Conservation (phyloP, 2,113 vertebrate species). For the Amia ocellicauda region DNA sequence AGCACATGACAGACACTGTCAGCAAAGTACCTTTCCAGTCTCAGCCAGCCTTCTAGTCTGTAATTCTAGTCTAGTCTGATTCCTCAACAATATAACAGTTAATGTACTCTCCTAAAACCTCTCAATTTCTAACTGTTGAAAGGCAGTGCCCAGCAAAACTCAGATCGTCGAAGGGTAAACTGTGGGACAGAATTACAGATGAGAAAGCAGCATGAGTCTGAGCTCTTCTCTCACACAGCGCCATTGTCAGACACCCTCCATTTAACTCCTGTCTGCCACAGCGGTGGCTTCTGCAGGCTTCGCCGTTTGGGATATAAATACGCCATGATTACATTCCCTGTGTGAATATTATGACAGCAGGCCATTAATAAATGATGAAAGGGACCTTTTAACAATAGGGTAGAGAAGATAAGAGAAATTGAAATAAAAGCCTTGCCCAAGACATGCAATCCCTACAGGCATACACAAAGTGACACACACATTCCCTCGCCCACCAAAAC, state of each 20-base stretch:
- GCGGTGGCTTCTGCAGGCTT: too few relatives aligned
- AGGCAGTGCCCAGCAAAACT: too few relatives aligned
- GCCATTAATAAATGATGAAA: slow-evolving; percentile 7
- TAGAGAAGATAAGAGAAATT: not conserved
- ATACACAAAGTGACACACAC: not conserved
- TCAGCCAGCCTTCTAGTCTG: too few relatives aligned
- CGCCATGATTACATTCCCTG: not conserved
- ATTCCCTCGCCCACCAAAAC: not conserved
- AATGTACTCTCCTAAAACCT: too few relatives aligned
- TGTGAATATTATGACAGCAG: slow-evolving; percentile 5
- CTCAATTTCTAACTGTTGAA: too few relatives aligned
- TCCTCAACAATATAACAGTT: too few relatives aligned
- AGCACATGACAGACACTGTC: not conserved
- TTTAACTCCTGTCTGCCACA: not conserved
- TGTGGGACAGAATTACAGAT: not conserved
- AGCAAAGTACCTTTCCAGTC: too few relatives aligned
- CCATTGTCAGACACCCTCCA: not conserved
- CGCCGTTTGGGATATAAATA: not conserved
- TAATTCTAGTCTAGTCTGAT: too few relatives aligned
- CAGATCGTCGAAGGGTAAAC: too few relatives aligned
- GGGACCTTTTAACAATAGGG: not conserved
- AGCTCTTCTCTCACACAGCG: not conserved
- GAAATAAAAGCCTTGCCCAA: not conserved
- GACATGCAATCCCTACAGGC: not conserved
- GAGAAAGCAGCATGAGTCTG: not conserved